Conservation (phyloP, 2,888 invertebrate species). For the Nysson spinosus region DNA sequence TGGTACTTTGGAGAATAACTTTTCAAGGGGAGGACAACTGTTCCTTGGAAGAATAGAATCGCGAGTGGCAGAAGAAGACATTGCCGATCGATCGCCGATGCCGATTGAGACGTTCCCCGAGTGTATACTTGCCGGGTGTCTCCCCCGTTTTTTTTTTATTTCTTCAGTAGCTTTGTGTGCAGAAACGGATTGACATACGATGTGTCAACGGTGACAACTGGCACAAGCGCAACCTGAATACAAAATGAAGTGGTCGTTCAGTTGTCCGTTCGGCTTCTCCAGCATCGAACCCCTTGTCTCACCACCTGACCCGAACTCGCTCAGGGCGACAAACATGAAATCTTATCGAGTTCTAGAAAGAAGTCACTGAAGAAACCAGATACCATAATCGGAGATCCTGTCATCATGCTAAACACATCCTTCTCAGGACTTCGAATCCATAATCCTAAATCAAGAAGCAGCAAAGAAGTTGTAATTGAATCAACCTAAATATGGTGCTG, state of each 20-base stretch:
- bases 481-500: too few relatives aligned
- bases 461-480: too few relatives aligned
- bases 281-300: constrained; percentile 34
- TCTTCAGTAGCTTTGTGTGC: constrained; percentile 70
- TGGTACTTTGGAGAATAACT: too few relatives aligned
- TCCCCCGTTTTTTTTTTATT: constrained; percentile 3
- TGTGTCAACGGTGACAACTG: constrained; percentile 78
- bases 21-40: too few relatives aligned
- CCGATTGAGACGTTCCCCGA: constrained; percentile 71
- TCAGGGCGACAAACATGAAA: too few relatives aligned
- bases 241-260: constrained; percentile 70
- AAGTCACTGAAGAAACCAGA: constrained; percentile 41
- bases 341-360: constrained; percentile 35
- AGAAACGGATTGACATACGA: constrained; percentile 76
- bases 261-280: constrained; percentile 41
- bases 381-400: constrained; percentile 6
- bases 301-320: constrained; percentile 26
- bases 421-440: too few relatives aligned
- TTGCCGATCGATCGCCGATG: constrained; percentile 65
- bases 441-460: too few relatives aligned
- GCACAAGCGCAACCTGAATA: constrained; percentile 76
- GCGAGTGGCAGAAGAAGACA: constrained; percentile 57
- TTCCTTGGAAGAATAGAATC: too few relatives aligned
- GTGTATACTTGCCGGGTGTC: constrained; percentile 43
- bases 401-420: too few relatives aligned